Evolutionary conservation across 23 tunicate species (phyloP), one percentile per base, ranked within the genome.

Genomic region (Ciona savignyi): DNA sequence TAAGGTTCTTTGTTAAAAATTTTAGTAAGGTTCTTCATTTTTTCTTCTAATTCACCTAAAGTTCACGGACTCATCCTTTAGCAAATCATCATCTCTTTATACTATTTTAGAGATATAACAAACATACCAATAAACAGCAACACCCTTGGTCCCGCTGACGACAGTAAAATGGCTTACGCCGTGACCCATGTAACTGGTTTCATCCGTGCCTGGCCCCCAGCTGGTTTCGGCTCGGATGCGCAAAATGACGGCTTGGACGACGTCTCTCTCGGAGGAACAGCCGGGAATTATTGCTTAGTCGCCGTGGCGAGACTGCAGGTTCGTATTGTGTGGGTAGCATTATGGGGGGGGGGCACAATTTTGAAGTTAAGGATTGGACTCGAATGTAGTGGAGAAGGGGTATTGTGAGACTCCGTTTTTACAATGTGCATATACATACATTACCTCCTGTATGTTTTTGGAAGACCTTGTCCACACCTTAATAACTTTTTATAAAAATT

Each of bases 111-210:
- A 63, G 4, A 25, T 21, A 63, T 23, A 63, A 4, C 30, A 66
- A 4, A 6, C 32, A 30, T 20, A 31, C 3, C 33, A 1, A 1
- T 3, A 31, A 23, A 24, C 34, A 72, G 76, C 25, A 72, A 51
- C 51, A 72, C 76, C 20, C 64, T 72, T 42, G 76, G 76, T 1
- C 33, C 49, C 3, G 32, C 63, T 1, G 83, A 75, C 42, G 80
- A 85, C 23, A 85, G 74, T 0, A 74, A 85, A 34, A 84, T 80
- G 24, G 15, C 33, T 34, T 77, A 84, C 66, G 86, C 91, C 1
- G 91, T 91, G 42, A 85, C 79, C 86, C 97, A 91, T 67, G 85
- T 91, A 19, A 84, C 97, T 62, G 97, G 97, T 11, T 84, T 86
- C 77, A 80, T 91, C 33, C 80, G 89, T 19, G 61, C 97, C 0